phyloP scores from a whole-genome alignment of 2,888 invertebrate species.

The Mythimna lalbum region DNA sequence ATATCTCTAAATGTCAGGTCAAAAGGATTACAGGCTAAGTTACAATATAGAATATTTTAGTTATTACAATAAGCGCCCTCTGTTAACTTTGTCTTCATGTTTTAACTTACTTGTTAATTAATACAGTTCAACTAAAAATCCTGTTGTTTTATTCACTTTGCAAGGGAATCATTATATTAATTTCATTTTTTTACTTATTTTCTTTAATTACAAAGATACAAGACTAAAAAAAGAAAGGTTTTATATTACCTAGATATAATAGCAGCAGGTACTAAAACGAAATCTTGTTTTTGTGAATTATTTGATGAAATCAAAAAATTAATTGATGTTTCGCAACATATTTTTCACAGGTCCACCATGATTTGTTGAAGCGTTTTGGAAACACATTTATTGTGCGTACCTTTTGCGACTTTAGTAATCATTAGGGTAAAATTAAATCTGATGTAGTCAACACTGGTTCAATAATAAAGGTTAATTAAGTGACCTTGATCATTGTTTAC shows the following conservation, averaged over 20 bases:
- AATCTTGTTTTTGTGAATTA: not conserved
- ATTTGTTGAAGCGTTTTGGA: too few species aligned
- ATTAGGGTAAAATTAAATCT: too few species aligned
- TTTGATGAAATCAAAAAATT: not conserved
- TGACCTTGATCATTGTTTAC: too few species aligned
- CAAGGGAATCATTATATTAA: not conserved
- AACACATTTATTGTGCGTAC: too few species aligned
- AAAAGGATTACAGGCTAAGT: not conserved
- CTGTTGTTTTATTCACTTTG: conserved; percentile 44
- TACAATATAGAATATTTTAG: conserved; percentile 18
- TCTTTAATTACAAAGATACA: not conserved
- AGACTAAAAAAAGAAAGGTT: not conserved
- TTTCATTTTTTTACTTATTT: too few species aligned
- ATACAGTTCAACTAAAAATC: conserved; percentile 66
- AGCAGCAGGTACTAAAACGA: not conserved
- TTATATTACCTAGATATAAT: not conserved
- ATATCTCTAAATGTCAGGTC: not conserved
- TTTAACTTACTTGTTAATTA: conserved; percentile 71
- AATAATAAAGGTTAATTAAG: too few species aligned
- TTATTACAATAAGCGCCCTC: conserved; percentile 17
- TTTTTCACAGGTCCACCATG: too few species aligned
- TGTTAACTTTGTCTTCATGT: conserved; percentile 53
- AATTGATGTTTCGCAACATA: not conserved
- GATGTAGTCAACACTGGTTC: too few species aligned
- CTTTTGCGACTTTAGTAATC: too few species aligned